Conservation (phyloP, 53 echinoderm and acorn worm genomes). For the Patiria pectinifera region DNA sequence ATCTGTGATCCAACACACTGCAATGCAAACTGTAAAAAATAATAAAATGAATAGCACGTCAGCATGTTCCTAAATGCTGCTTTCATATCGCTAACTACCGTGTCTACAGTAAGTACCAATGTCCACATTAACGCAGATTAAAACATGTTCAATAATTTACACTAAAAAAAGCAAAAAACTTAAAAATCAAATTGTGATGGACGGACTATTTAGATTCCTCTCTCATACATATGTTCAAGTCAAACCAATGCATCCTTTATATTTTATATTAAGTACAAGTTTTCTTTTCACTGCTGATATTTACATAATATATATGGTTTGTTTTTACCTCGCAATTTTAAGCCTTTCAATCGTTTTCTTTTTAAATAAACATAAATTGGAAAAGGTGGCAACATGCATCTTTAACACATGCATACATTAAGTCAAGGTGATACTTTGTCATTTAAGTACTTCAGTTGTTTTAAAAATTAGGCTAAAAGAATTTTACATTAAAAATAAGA, state of each 20-base stretch:
- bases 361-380: slow-evolving; percentile 29
- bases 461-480: neutral
- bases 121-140: slow-evolving; percentile 11
- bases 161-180: neutral
- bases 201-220: slow-evolving; percentile 32
- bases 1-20: too few relatives aligned
- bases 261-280: slow-evolving; percentile 51
- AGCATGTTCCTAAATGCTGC: too few relatives aligned
- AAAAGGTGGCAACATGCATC: neutral
- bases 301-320: slow-evolving; percentile 49
- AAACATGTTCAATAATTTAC: slow-evolving; percentile 18
- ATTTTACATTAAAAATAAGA: neutral
- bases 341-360: neutral
- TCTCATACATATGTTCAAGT: neutral
- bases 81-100: too few relatives aligned
- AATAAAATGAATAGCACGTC: too few relatives aligned
- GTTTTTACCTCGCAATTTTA: neutral
- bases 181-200: slow-evolving; percentile 33
- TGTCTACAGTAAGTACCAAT: too few relatives aligned
- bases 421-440: slow-evolving; percentile 25
- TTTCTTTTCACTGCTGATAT: slow-evolving; percentile 21
- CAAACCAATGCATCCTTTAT: slow-evolving; percentile 35
- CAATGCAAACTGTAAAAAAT: too few relatives aligned
- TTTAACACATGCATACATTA: neutral
- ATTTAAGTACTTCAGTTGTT: neutral